These are phyloP conservation scores for Ploceus nigricollis DNA, from an alignment of 2,113 vertebrate species.

Conservation along the genomic window DNA sequence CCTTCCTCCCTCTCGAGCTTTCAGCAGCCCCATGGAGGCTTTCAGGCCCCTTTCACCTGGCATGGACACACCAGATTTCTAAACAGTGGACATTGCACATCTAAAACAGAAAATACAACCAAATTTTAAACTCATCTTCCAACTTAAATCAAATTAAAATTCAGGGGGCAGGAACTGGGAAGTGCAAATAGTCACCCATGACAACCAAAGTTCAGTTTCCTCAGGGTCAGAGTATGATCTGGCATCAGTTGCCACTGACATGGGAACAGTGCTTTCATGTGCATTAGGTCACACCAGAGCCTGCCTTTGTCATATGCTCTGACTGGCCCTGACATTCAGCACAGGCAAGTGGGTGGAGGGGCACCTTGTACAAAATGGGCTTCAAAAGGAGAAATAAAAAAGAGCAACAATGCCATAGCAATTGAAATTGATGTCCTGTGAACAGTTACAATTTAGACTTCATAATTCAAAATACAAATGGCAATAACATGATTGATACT, in stretches of 20 bases:
- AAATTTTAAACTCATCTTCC: neutral
- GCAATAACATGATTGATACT: neutral
- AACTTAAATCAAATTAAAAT: neutral
- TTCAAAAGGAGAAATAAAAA: neutral
- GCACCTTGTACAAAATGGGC: neutral
- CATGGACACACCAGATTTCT: neutral
- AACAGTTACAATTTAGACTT: neutral
- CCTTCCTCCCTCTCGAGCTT: neutral
- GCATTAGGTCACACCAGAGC: neutral
- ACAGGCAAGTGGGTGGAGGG: neutral
- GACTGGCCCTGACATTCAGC: neutral
- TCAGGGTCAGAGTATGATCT: neutral
- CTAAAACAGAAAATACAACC: neutral
- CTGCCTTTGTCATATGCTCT: neutral
- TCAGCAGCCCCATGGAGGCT: fast-evolving
- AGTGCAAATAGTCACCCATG: neutral
- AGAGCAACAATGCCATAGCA: neutral
- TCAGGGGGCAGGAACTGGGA: neutral
- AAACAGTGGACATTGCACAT: neutral
- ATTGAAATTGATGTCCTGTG: neutral
- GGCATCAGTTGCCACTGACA: neutral
- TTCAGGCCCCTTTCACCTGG: neutral
- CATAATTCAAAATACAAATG: neutral
- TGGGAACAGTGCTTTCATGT: neutral
- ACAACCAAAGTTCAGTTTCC: neutral